Conservation (phyloP, 1,140 invertebrate species). For the Euwallacea similis region DNA sequence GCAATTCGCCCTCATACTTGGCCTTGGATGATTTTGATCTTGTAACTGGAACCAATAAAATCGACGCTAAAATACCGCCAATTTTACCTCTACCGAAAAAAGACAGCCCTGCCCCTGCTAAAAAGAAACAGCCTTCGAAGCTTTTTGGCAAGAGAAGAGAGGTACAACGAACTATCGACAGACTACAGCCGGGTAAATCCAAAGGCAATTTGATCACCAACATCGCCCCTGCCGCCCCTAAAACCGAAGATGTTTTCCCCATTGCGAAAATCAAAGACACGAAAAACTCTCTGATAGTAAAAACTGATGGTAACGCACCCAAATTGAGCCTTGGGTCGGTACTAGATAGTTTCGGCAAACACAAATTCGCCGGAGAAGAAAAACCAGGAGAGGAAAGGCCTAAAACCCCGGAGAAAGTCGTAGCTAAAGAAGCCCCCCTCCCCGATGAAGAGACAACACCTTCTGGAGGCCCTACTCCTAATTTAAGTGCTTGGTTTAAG, state of each 20-base stretch:
- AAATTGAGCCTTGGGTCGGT: constrained; percentile 81
- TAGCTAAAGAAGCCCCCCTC: constrained; percentile 12
- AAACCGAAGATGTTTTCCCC: constrained; percentile 57
- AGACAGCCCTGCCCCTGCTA: constrained; percentile 30
- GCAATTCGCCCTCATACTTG: constrained; percentile 68
- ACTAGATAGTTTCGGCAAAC: constrained; percentile 66
- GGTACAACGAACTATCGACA: constrained; percentile 77
- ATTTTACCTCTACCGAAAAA: constrained; percentile 41
- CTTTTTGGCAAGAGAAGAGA: constrained; percentile 65
- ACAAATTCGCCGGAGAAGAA: constrained; percentile 58
- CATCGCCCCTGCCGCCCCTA: constrained; percentile 56
- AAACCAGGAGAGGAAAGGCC: background rate
- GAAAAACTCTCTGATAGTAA: constrained; percentile 59
- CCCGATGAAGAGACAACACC: constrained; percentile 9
- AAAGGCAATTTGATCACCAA: constrained; percentile 77
- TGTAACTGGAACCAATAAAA: too few species aligned
- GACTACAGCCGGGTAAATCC: constrained; percentile 77
- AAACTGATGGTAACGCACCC: constrained; percentile 66
- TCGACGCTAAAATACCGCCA: background rate
- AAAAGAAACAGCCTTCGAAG: constrained; percentile 51
- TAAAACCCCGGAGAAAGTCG: constrained; percentile 9
- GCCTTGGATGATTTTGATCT: constrained; percentile 58
- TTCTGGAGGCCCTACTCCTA: constrained; percentile 66
- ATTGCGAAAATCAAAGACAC: constrained; percentile 58
- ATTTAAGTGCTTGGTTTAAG: constrained; percentile 88